Conservation (phyloP, 2,888 invertebrate species). For the Temnothorax ravouxi region DNA sequence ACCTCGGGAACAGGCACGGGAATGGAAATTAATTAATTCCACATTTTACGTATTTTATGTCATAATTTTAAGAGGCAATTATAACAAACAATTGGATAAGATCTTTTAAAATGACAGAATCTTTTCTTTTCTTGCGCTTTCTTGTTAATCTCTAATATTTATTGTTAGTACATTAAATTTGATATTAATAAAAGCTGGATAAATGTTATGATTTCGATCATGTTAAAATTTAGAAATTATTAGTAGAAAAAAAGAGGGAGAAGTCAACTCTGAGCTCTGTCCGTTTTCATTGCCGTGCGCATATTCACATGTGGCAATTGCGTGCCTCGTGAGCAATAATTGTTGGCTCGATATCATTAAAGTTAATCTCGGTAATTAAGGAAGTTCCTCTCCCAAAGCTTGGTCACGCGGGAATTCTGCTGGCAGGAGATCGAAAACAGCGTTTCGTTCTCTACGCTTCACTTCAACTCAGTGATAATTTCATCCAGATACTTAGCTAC, state of each 20-base stretch:
- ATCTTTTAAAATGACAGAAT: not conserved
- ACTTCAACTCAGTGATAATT: conserved; percentile 82
- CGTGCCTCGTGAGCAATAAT: conserved; percentile 81
- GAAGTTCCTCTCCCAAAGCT: conserved; percentile 80
- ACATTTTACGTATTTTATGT: conserved; percentile 3
- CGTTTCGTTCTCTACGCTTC: conserved; percentile 56
- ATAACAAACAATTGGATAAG: not conserved
- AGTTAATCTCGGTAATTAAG: conserved; percentile 86
- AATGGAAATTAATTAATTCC: conserved; percentile 47
- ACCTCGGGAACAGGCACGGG: conserved; percentile 2
- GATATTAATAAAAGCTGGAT: not conserved
- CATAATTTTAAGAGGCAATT: not conserved
- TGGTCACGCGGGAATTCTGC: conserved; percentile 80
- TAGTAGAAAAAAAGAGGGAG: not conserved
- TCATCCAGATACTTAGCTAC: conserved; percentile 83
- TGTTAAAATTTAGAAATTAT: not conserved
- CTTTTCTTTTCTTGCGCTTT: too few relatives aligned
- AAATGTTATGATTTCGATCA: not conserved
- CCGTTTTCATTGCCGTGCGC: conserved; percentile 14
- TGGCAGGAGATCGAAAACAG: conserved; percentile 71
- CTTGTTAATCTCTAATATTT: not conserved
- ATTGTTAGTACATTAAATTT: not conserved
- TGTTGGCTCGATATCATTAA: conserved; percentile 84
- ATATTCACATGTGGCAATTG: conserved; percentile 67
- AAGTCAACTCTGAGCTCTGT: conserved; percentile 8